Evolutionary conservation across 2,797 vertebrate genomes (phyloP).

Genomic region (Rhinophrynus dorsalis): DNA sequence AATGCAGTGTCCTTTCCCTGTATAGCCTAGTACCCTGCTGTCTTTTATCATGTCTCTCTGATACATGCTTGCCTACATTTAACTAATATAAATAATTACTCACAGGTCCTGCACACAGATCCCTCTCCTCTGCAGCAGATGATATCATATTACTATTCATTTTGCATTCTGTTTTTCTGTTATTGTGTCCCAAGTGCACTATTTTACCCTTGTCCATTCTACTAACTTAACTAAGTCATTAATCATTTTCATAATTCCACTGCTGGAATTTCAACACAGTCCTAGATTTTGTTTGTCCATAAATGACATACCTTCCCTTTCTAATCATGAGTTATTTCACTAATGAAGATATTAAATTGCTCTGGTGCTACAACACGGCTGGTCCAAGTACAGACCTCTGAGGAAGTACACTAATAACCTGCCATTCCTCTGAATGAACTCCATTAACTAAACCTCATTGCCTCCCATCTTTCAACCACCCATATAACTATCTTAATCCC

Average conservation of each 20-base stretch:
- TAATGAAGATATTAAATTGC: background rate
- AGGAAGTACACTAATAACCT: background rate
- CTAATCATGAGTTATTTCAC: background rate
- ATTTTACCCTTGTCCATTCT: background rate
- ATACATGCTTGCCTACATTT: too few relatives aligned
- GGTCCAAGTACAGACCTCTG: background rate
- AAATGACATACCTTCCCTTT: background rate
- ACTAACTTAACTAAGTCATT: background rate
- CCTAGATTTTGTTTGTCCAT: background rate
- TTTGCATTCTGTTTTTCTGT: background rate
- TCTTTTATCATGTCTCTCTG: too few relatives aligned
- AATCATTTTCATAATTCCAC: background rate
- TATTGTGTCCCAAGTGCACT: background rate
- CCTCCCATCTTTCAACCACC: too few relatives aligned
- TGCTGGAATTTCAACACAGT: background rate
- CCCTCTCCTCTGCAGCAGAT: background rate
- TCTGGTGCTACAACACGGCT: background rate
- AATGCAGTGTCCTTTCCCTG: too few relatives aligned
- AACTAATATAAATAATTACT: conserved; percentile 1
- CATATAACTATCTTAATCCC: too few relatives aligned
- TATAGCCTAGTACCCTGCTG: too few relatives aligned
- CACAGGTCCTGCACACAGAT: background rate
- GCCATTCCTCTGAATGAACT: background rate
- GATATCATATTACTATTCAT: background rate
- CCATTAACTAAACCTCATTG: too few relatives aligned